Conservation (phyloP, 2,797 vertebrate genomes). For the Eospalax fontanierii region DNA sequence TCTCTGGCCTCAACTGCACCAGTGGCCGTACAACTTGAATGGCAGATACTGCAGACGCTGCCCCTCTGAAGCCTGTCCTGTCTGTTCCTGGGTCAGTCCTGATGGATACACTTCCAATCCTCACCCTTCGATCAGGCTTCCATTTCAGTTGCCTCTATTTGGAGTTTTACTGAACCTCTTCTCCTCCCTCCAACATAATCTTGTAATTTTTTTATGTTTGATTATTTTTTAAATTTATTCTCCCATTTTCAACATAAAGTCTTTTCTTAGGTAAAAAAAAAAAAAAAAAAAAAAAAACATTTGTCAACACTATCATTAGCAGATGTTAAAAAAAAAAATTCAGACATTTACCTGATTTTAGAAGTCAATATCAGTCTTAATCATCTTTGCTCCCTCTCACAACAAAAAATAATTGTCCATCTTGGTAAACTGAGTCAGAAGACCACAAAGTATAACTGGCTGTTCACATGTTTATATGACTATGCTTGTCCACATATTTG, state of each 20-base stretch:
- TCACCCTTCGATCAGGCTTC: neutral
- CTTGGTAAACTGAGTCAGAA: slow-evolving; percentile 58
- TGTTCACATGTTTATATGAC: neutral
- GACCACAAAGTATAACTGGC: neutral
- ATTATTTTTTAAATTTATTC: neutral
- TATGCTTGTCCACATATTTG: neutral
- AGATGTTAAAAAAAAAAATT: slow-evolving; percentile 30
- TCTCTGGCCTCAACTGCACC: too few relatives aligned
- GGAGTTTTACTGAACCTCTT: neutral
- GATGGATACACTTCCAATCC: neutral
- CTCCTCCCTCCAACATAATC: neutral
- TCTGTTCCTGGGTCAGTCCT: neutral
- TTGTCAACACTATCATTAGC: neutral
- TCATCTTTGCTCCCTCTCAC: slow-evolving; percentile 29
- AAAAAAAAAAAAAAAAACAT: neutral
- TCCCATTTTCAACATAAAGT: neutral
- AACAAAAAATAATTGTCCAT: slow-evolving; percentile 52
- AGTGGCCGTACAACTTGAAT: neutral
- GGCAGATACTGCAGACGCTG: accelerated
- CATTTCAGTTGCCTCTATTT: neutral
- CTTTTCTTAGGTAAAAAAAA: neutral
- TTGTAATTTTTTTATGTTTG: neutral
- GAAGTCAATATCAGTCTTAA: neutral
- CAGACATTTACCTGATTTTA: slow-evolving; percentile 40
- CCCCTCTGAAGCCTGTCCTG: neutral